Evolutionary conservation across 2,888 invertebrate species (phyloP), one percentile per base, ranked within the genome.

Genomic region (Junonia oenone): DNA sequence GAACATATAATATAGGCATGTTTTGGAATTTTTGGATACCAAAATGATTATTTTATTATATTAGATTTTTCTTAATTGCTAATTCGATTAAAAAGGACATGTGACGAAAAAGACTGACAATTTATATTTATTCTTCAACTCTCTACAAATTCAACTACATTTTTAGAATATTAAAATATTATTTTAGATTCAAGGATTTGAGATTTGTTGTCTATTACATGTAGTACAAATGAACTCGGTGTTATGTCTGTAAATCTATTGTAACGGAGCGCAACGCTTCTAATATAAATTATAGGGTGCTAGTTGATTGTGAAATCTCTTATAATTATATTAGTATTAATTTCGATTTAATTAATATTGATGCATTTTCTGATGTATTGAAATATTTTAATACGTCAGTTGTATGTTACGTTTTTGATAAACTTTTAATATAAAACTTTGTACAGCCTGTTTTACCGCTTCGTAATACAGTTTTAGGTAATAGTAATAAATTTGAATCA

Each of bases 271-370:
- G 13, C 6, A 13, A 40, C 45, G 26, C 51, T 59, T 61, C 47
- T 60, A 52, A 57, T 55, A 59, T 64, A 59, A 65, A 64, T 63
- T 58, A 68, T 82, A 84, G 85, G 85, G 85, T 86, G 85, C 85
- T 85, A 83, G 75, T 69, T 78, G 64, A 70, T 69, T 75, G 67
- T 72, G 71, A 75, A 80, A 74, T 66, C 67, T 81, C 74, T 75
- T 80, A 74, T 75, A 74, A 72, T 68, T 69, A 71, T 66, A 68
- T 49, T 65, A 64, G 65, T 35, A 61, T 62, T 48, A 51, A 45
- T 51, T 51, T 48, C 38, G 15, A 33, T 33, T 33, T 33, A 33
- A 17, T n/a, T 51, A 31, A 45, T 54, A 43, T 31, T 40, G 46
- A 51, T 26, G 38, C 29, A 27, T 47, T 38, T 45, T 47, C 19